Evolutionary conservation across 2,113 vertebrate species (phyloP).

Genomic region (Conger conger): DNA sequence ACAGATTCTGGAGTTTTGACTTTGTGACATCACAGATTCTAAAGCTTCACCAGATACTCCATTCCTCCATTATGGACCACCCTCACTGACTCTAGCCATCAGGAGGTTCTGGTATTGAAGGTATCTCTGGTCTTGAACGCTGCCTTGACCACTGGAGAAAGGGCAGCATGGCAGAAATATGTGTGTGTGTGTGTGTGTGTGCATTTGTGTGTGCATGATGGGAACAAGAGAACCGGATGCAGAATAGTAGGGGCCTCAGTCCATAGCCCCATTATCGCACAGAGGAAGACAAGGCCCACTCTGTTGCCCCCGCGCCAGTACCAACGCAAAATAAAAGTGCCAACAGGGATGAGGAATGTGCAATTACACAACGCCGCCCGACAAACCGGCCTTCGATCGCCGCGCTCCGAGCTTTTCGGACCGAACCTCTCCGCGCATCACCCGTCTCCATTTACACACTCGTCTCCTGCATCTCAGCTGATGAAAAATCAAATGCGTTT

Average conservation of each 20-base stretch:
- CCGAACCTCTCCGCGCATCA: background rate
- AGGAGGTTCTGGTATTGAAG: no score
- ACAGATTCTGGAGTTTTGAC: no score
- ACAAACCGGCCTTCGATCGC: background rate
- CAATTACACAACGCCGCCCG: background rate
- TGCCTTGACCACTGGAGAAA: background rate
- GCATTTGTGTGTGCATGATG: background rate
- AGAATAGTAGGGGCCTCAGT: background rate
- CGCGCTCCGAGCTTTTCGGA: background rate
- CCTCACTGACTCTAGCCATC: no score
- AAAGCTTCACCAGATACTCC: background rate
- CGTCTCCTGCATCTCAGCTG: background rate
- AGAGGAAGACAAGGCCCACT: conserved; percentile 10
- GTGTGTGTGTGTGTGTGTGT: no score
- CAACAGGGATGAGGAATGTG: background rate
- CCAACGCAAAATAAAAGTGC: background rate
- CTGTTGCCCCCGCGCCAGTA: background rate
- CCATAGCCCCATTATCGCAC: conserved; percentile 17
- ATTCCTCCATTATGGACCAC: background rate
- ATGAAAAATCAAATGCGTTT: background rate
- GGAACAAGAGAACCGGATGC: background rate
- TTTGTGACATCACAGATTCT: no score
- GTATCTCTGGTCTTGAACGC: background rate
- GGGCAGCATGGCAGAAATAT: background rate
- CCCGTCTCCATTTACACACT: background rate